Evolutionary conservation across 2,113 vertebrate genomes (phyloP).

Genomic region (Ammospiza caudacuta): DNA sequence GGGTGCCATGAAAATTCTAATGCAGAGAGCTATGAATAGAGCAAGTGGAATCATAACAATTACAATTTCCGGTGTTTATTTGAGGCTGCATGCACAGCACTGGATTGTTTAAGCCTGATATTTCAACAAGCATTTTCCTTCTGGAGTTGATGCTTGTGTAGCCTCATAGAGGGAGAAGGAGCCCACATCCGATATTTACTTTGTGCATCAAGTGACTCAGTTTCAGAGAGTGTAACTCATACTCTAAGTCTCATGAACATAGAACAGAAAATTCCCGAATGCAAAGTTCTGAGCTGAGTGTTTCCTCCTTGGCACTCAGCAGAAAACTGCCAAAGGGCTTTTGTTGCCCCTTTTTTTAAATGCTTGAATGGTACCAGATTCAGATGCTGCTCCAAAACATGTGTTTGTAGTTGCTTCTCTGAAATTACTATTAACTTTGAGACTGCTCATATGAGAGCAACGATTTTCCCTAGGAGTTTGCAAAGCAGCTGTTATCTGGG

Average conservation of each 20-base stretch:
- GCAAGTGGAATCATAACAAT: background rate
- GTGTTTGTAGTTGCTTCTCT: background rate
- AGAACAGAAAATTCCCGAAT: background rate
- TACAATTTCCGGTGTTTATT: background rate
- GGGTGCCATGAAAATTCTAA: background rate
- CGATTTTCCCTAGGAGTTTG: background rate
- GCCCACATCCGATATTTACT: constrained; percentile 46
- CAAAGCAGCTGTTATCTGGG: background rate
- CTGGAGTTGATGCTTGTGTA: background rate
- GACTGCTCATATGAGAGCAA: background rate
- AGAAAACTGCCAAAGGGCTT: background rate
- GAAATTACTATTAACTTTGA: background rate
- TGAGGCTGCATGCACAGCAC: background rate
- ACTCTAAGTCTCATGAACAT: background rate
- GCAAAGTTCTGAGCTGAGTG: accelerated
- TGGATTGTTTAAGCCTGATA: background rate
- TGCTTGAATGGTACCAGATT: background rate
- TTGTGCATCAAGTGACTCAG: constrained; percentile 33
- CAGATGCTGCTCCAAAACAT: background rate
- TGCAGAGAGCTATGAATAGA: background rate
- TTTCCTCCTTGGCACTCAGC: background rate
- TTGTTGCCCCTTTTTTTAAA: background rate
- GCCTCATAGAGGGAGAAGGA: background rate
- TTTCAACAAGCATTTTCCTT: background rate
- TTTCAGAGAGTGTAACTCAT: background rate